Evolutionary conservation across 2,888 invertebrate genomes (phyloP), one percentile per base, ranked within the genome.

Genomic region (Lycophotia porphyrea): DNA sequence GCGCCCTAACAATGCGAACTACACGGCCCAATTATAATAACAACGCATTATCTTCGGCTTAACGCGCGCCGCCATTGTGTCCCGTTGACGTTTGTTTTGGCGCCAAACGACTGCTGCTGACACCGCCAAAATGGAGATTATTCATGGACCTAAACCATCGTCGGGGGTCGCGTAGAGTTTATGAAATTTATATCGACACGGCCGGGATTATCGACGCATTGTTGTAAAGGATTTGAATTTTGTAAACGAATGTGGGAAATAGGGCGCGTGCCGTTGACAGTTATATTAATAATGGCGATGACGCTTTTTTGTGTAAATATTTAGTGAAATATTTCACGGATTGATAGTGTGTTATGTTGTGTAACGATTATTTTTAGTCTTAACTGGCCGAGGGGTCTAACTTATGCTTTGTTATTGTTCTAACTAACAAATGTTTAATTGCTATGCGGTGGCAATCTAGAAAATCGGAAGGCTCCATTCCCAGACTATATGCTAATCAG

Each of bases 121-220:
- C 88, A 88, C 85, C 87, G 85, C 74, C 86, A 88, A 88, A 88
- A 88, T 88, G 88, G 87, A 87, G 88, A 88, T 88, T 88, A 88
- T 88, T 88, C 88, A 88, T 88, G 87, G 88, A 86, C 84, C 84
- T 87, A 86, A 82, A 83, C 82, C 85, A 83, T 87, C 85, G 86
- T 87, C 76, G 73, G 60, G 87, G 84, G 88, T 84, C 73, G 86
- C 68, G 69, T 70, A 39, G 87, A 87, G 86, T 88, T 88, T 88
- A 88, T 88, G 88, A 88, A 88, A 88, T 88, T 88, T 88, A 88
- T 88, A 88, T 88, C 88, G 88, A 86, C 88, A 87, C 84, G 87
- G 87, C 81, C 76, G 74, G 84, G 88, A 88, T 88, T 88, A 88
- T 87, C 69, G 88, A 76, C 66, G 81, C 87, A 84, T 88, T 88